Evolutionary conservation across 2,888 invertebrate genomes (phyloP), one percentile per base, ranked within the genome.

Genomic region (Petrophora chlorosata): DNA sequence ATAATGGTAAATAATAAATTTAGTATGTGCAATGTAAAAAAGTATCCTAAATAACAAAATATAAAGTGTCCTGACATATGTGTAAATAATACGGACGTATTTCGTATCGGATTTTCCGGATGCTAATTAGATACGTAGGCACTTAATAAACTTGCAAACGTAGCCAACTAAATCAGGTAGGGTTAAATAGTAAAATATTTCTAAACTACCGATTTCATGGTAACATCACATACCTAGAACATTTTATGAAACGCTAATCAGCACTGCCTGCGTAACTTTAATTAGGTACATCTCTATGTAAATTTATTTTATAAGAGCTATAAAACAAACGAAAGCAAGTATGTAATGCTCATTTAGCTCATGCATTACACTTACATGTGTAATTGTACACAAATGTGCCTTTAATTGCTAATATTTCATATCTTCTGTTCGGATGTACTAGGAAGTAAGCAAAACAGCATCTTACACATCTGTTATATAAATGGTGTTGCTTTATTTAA

Each of bases 241-340:
- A n/a, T n/a, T n/a, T n/a, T n/a, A n/a, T n/a, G n/a, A n/a, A n/a
- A n/a, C n/a, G n/a, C n/a, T n/a, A n/a, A n/a, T n/a, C n/a, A n/a
- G n/a, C n/a, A n/a, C n/a, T n/a, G n/a, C n/a, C 33, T 38, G 13
- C 26, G 26, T 32, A 29, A 29, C 15, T 8, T 33, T 22, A 2
- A 29, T 22, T 56, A 5, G 7, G 5, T 53, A 53, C 47, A 41
- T 53, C 30, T 41, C 41, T 44, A 43, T 41, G 38, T 17, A 39
- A 48, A 53, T 57, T 32, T 48, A 32, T 32, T 48, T 41, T 48
- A 42, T 36, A 44, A 40, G 13, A 26, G 42, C 42, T 39, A 52
- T 54, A 48, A 49, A 48, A 53, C 46, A 47, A 49, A 56, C 28
- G 34, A 39, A 56, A 38, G 41, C 29, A 39, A 36, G 35, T 26